Percentiles rank a stretch among this genome's conserved stretches.
Conservation (phyloP, 2,113 vertebrate genomes). For the Micromys minutus region DNA sequence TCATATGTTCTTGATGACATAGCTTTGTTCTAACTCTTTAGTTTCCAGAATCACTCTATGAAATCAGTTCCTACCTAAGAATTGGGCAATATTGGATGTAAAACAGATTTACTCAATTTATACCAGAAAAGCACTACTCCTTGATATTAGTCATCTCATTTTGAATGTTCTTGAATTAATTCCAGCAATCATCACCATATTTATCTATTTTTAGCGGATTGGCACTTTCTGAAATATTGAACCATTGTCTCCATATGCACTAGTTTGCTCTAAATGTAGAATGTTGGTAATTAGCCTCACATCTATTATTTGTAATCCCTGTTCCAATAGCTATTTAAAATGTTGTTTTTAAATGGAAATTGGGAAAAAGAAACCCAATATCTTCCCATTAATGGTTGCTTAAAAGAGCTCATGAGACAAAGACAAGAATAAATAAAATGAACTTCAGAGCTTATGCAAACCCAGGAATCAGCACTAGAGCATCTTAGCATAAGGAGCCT, state of each 20-base stretch:
- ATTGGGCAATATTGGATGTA: conserved; percentile 57
- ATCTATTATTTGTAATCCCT: conserved; percentile 68
- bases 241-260: conserved; percentile 69
- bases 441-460: conserved; percentile 60
- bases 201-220: conserved; percentile 83
- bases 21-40: conserved; percentile 49
- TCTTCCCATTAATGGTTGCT: conserved; percentile 47
- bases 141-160: conserved; percentile 80
- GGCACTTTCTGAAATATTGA: conserved; percentile 77
- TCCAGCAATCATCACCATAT: conserved; percentile 82
- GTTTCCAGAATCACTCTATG: neutral
- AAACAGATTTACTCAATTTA: conserved; percentile 70
- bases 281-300: conserved; percentile 73
- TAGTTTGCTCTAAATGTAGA: conserved; percentile 78
- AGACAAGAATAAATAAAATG: conserved; percentile 36
- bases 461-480: neutral
- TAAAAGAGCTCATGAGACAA: conserved; percentile 41
- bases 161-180: conserved; percentile 84
- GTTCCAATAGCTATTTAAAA: conserved; percentile 68
- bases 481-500: conserved; percentile 6
- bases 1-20: conserved; percentile 24
- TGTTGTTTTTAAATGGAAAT: conserved; percentile 68
- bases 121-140: conserved; percentile 77
- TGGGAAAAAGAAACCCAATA: conserved; percentile 57
- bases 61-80: conserved; percentile 56